Evolutionary conservation across 2,888 invertebrate genomes (phyloP).

Genomic region (Agrenia bidenticulata): DNA sequence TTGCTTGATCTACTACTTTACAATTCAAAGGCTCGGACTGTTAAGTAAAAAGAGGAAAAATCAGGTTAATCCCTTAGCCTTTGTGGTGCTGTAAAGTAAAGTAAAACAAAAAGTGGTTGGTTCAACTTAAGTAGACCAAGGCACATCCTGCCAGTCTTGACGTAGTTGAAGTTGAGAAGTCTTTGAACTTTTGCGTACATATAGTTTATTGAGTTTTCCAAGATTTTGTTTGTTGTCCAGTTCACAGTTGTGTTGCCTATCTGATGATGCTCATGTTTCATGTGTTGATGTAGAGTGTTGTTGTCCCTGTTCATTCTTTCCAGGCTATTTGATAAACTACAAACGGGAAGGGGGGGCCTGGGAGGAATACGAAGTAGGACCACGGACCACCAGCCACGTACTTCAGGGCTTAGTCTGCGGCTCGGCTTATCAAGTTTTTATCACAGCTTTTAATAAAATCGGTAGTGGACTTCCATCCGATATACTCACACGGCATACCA

Average conservation of each 20-base stretch:
- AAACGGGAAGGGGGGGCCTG: constrained; percentile 87
- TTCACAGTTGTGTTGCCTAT: neutral
- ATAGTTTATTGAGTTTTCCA: constrained; percentile 8
- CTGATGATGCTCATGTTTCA: neutral
- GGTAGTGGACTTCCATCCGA: constrained; percentile 86
- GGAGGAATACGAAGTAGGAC: constrained; percentile 85
- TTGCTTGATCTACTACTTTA: too few relatives aligned
- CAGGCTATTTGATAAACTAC: constrained; percentile 85
- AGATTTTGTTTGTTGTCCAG: constrained; percentile 3
- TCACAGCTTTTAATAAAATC: constrained; percentile 86
- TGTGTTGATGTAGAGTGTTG: neutral
- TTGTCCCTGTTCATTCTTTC: neutral
- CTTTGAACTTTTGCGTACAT: neutral
- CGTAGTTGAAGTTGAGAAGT: too few relatives aligned
- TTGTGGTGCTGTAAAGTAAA: neutral
- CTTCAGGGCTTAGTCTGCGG: constrained; percentile 83
- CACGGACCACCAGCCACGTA: constrained; percentile 75
- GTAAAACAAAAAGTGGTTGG: neutral
- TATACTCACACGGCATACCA: constrained; percentile 79
- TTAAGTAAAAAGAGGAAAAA: neutral
- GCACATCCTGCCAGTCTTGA: too few relatives aligned
- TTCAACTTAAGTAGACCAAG: too few relatives aligned
- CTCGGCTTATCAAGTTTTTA: constrained; percentile 81
- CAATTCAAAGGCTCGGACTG: too few relatives aligned
- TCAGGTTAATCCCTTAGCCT: constrained; percentile 3